These are phyloP conservation scores for Anoplopoma fimbria DNA, from an alignment of 2,113 vertebrate species.

Conservation along the genomic window DNA sequence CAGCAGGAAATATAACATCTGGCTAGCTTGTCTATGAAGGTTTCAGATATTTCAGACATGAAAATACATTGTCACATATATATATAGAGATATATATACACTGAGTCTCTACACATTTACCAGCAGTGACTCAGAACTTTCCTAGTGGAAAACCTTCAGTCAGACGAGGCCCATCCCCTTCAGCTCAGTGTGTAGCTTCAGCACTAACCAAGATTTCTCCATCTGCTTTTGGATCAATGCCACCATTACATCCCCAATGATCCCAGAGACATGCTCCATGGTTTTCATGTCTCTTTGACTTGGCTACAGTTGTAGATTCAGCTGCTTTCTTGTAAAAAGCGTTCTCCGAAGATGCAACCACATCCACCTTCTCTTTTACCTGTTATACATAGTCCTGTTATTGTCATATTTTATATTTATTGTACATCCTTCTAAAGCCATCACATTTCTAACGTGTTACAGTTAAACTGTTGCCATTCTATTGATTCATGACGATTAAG, in stretches of 20 bases:
- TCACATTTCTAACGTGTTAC: not conserved
- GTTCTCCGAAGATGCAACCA: not conserved
- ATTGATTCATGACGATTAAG: not conserved
- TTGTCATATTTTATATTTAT: not conserved
- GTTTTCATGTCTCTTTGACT: not conserved
- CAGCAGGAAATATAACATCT: not conserved
- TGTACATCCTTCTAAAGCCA: not conserved
- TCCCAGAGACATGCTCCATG: not conserved
- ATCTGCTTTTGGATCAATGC: conserved; percentile 6
- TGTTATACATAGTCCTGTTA: not conserved
- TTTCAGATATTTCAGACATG: not conserved
- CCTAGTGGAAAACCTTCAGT: not conserved
- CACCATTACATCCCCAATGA: conserved; percentile 1
- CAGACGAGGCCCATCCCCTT: conserved; percentile 7
- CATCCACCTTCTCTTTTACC: not conserved
- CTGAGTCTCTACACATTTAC: not conserved
- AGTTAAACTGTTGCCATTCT: not conserved
- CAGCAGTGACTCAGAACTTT: conserved; percentile 22
- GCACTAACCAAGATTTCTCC: not conserved
- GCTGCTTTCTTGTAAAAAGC: not conserved
- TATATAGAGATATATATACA: no score
- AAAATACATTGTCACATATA: no score
- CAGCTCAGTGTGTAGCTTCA: conserved; percentile 2
- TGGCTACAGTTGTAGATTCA: not conserved
- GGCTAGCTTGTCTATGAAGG: not conserved